A percentile compares a stretch with the other conserved stretches of the same genome.
These are phyloP conservation scores for Temnothorax longispinosus DNA, from an alignment of 1,140 invertebrate genomes.

Conservation along the genomic window DNA sequence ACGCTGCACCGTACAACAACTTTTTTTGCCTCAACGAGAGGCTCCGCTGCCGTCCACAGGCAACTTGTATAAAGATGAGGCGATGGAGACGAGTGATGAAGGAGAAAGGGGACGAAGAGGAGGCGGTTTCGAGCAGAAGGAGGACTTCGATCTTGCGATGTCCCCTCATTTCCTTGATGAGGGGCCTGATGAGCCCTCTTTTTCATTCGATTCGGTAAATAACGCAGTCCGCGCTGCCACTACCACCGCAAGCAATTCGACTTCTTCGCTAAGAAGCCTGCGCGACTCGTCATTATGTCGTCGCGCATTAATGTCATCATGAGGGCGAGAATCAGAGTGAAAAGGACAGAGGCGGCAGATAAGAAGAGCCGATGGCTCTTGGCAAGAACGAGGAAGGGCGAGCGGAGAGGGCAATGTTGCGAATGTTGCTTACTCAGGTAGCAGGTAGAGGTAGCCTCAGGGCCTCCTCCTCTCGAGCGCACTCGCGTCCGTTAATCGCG, in stretches of 20 bases:
- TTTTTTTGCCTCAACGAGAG: constrained; percentile 40
- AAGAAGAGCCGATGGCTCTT: constrained; percentile 19
- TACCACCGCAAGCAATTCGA: constrained; percentile 42
- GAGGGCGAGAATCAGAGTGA: constrained; percentile 1
- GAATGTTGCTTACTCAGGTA: constrained; percentile 55
- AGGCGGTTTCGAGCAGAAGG: background rate
- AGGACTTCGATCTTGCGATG: constrained; percentile 42
- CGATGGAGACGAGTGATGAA: background rate
- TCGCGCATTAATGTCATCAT: constrained; percentile 59
- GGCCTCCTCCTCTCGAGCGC: background rate
- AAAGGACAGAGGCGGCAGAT: background rate
- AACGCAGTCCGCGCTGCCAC: constrained; percentile 30
- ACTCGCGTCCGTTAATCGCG: constrained; percentile 65
- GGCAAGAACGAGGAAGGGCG: background rate
- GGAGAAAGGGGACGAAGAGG: background rate
- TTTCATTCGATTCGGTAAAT: constrained; percentile 73
- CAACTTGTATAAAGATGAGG: background rate
- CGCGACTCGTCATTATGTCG: constrained; percentile 66
- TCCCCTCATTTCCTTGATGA: constrained; percentile 60
- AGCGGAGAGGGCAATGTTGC: background rate
- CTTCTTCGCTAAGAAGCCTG: background rate
- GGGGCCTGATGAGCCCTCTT: constrained; percentile 62
- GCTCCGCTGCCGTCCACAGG: background rate
- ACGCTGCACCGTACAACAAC: background rate
- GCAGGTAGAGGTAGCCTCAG: background rate